Percentiles rank a stretch among this genome's conserved stretches.
phyloP scores from a whole-genome alignment of 2,888 invertebrate species.

The Agriopis leucophaearia region DNA sequence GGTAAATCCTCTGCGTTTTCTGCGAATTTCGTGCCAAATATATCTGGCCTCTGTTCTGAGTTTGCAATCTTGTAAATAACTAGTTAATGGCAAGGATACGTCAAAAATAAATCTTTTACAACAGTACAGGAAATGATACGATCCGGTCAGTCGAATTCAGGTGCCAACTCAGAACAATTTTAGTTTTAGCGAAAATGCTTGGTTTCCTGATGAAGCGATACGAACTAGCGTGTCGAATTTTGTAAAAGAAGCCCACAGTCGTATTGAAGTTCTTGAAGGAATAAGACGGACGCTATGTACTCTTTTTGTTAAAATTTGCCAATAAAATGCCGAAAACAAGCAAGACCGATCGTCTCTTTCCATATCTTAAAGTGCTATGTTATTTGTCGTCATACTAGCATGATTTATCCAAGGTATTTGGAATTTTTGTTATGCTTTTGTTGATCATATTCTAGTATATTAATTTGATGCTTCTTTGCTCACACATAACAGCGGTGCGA shows the following conservation, averaged over 20 bases:
- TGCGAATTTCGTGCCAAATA: conserved; percentile 33
- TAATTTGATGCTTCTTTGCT: no score
- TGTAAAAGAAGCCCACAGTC: conserved; percentile 1
- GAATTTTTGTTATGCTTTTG: no score
- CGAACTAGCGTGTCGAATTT: conserved; percentile 11
- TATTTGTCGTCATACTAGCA: no score
- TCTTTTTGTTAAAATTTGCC: neutral
- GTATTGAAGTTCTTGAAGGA: neutral
- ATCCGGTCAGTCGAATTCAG: conserved; percentile 19
- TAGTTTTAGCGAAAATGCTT: conserved; percentile 31
- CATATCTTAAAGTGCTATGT: no score
- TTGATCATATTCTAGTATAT: no score
- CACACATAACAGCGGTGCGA: no score
- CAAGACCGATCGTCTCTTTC: no score
- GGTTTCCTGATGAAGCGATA: conserved; percentile 12
- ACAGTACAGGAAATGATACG: conserved; percentile 23
- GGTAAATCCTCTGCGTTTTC: conserved; percentile 34
- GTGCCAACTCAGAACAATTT: conserved; percentile 24
- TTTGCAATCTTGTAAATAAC: conserved; percentile 24
- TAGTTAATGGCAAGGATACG: conserved; percentile 20
- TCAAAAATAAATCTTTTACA: conserved; percentile 30
- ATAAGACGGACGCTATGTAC: neutral
- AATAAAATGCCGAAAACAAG: no score
- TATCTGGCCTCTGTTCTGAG: conserved; percentile 15
- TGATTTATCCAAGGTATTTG: no score